These are phyloP conservation scores for Heterotilapia buettikoferi DNA, from an alignment of 2,113 vertebrate genomes.

Conservation along the genomic window DNA sequence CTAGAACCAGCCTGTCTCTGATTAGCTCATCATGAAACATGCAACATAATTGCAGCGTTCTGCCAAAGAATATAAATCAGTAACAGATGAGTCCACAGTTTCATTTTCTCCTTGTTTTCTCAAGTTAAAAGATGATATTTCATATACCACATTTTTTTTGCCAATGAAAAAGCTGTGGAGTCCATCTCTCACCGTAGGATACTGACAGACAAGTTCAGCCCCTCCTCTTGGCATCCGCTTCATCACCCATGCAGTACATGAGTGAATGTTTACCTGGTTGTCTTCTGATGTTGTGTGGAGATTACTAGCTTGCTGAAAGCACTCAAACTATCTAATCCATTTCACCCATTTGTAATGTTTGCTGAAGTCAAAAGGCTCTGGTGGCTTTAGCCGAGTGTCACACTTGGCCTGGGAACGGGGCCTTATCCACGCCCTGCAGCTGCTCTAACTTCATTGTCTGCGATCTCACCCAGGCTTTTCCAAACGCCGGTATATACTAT, in stretches of 20 bases:
- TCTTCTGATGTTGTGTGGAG: neutral
- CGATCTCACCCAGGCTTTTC: neutral
- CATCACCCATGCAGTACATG: neutral
- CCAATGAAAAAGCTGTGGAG: neutral
- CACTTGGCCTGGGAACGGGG: neutral
- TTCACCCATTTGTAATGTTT: neutral
- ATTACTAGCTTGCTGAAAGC: neutral
- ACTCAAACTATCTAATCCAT: neutral
- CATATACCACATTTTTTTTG: neutral
- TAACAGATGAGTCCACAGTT: neutral
- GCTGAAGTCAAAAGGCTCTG: neutral
- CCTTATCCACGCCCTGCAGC: neutral
- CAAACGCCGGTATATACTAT: neutral
- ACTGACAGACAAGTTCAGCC: neutral
- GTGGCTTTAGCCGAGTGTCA: neutral
- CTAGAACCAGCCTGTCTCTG: neutral
- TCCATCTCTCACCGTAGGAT: neutral
- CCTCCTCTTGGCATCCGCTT: neutral
- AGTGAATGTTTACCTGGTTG: neutral
- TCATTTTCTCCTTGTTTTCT: neutral
- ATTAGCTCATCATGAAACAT: neutral
- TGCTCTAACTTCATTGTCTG: neutral
- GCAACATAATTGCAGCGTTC: neutral
- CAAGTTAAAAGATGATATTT: neutral
- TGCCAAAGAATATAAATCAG: neutral